Percentiles rank a stretch among this genome's conserved stretches.
Conservation (phyloP, 2,888 invertebrate genomes). For the Rhamphomyia laevipes region DNA sequence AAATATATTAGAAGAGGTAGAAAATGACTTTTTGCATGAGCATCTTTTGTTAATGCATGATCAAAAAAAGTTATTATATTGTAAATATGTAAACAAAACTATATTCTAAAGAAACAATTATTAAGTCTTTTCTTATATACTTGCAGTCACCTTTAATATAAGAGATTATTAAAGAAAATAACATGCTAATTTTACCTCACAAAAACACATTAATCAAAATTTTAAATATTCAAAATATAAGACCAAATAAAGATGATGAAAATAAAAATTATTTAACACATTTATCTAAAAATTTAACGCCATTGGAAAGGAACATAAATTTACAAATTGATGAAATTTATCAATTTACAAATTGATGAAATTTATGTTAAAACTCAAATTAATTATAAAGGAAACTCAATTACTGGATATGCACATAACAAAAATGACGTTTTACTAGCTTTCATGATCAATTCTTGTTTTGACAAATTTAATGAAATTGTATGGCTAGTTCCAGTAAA, state of each 20-base stretch:
- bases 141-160: not conserved
- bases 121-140: not conserved
- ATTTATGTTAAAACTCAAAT: slow-evolving; percentile 1
- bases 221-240: not conserved
- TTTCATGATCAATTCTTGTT: not conserved
- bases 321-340: slow-evolving; percentile 1
- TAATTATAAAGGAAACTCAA: not conserved
- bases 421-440: not conserved
- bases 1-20: too few species aligned
- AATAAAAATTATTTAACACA: not conserved
- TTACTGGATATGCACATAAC: not conserved
- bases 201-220: not conserved
- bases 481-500: not conserved
- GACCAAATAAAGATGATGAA: not conserved
- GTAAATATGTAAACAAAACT: not conserved
- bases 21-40: too few species aligned
- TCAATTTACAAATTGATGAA: slow-evolving; percentile 1
- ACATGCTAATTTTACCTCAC: not conserved
- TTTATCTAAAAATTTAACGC: not conserved
- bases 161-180: not conserved
- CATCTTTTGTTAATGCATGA: too few species aligned
- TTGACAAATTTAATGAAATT: not conserved
- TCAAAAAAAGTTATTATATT: too few species aligned
- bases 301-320: not conserved
- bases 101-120: not conserved